Conservation (phyloP, 2,888 invertebrate genomes). For the Cancer borealis region DNA sequence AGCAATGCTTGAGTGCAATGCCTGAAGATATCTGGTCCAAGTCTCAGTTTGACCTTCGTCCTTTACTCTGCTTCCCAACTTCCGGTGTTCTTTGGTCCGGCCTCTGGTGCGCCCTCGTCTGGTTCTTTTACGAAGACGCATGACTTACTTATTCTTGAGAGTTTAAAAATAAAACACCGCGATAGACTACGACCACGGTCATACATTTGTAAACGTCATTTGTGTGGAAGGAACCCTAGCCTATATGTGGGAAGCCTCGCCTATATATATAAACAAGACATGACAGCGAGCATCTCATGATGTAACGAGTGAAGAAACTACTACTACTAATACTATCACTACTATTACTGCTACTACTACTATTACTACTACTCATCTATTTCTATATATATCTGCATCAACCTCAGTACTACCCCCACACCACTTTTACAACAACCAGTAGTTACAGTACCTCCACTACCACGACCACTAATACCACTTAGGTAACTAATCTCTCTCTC, state of each 20-base stretch:
- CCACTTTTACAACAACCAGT: not conserved
- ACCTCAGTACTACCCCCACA: not conserved
- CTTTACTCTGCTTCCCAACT: not conserved
- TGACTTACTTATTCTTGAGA: not conserved
- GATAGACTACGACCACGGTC: no score
- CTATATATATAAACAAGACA: no score
- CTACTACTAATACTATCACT: slow-evolving; percentile 32
- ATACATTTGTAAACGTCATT: no score
- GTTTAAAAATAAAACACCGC: not conserved
- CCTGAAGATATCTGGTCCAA: not conserved
- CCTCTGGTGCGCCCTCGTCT: not conserved
- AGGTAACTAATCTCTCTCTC: not conserved
- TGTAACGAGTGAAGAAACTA: no score
- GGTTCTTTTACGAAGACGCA: not conserved
- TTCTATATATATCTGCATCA: not conserved
- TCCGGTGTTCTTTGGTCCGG: not conserved
- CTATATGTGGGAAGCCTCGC: no score
- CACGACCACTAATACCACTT: not conserved
- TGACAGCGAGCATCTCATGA: no score
- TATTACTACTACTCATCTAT: not conserved
- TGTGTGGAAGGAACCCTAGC: not conserved
- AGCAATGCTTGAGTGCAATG: not conserved
- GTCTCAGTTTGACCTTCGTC: not conserved
- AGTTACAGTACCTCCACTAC: not conserved
- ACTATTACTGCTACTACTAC: slow-evolving; percentile 28